Percentiles rank a stretch among this genome's conserved stretches.
Evolutionary conservation across 30 jellyfish, hydroid and myxozoan genomes (phyloP).

Genomic region (Pseudorhiza aurosa): DNA sequence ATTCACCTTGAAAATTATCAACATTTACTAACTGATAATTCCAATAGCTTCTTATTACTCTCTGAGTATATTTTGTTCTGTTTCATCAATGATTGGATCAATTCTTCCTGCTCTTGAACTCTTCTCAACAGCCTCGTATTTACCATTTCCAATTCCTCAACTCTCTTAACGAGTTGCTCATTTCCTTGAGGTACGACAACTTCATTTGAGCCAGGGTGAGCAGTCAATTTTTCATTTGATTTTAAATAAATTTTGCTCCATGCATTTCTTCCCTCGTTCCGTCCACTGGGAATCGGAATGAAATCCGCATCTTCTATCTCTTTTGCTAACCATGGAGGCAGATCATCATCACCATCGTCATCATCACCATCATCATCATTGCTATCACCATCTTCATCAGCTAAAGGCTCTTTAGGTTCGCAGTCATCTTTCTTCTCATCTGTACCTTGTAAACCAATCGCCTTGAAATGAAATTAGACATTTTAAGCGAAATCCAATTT

Average conservation of each 20-base stretch:
- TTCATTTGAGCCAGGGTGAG: background rate
- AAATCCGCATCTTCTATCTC: slow-evolving; percentile 75
- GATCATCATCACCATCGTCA: slow-evolving; percentile 28
- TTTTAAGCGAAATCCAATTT: too few relatives aligned
- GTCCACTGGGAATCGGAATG: slow-evolving; percentile 63
- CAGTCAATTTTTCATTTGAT: background rate
- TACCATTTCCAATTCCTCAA: slow-evolving; percentile 58
- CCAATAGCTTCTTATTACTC: slow-evolving; percentile 49
- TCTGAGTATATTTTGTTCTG: slow-evolving; percentile 70
- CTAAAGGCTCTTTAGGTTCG: too few relatives aligned
- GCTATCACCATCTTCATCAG: too few relatives aligned
- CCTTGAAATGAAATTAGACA: too few relatives aligned
- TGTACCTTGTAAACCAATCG: too few relatives aligned
- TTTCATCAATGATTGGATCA: slow-evolving; percentile 44
- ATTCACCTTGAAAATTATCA: too few relatives aligned
- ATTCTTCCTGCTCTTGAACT: slow-evolving; percentile 66
- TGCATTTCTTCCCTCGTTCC: background rate
- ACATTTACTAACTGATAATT: slow-evolving; percentile 56
- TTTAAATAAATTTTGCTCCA: background rate
- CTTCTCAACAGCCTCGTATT: slow-evolving; percentile 32
- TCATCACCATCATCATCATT: too few relatives aligned
- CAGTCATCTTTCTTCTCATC: too few relatives aligned
- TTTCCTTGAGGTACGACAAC: slow-evolving; percentile 1
- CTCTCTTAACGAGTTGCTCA: background rate
- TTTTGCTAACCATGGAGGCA: slow-evolving; percentile 84